Evolutionary conservation across 2,797 vertebrate species (phyloP).

Genomic region (Pangasius mekongensis): DNA sequence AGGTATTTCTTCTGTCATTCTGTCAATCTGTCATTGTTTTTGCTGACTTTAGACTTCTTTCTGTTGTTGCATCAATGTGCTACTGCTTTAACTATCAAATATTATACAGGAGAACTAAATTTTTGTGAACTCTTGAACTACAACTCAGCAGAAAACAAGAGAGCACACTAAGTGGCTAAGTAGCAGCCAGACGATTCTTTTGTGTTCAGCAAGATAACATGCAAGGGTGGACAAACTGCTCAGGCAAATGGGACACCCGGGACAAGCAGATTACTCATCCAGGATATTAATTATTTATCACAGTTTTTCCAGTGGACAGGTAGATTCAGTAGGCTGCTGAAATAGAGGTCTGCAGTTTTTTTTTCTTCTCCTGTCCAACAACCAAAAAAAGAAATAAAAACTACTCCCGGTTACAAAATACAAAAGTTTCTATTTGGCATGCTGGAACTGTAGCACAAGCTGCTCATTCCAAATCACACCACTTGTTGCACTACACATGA

Average conservation of each 20-base stretch:
- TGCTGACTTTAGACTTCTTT: neutral
- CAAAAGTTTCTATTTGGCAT: neutral
- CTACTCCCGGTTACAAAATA: neutral
- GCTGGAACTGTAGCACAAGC: neutral
- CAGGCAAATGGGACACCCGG: neutral
- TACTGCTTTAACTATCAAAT: neutral
- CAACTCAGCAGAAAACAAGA: neutral
- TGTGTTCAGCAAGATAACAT: neutral
- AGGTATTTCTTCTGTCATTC: neutral
- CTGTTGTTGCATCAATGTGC: neutral
- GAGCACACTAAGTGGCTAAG: neutral
- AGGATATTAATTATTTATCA: neutral
- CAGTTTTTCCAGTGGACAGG: neutral
- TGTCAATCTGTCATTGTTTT: neutral
- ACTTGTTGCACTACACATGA: neutral
- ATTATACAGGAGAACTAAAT: neutral
- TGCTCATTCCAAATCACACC: neutral
- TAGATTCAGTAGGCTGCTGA: neutral
- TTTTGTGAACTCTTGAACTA: neutral
- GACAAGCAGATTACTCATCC: neutral
- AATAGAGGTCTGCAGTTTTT: neutral
- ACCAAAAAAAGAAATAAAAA: neutral
- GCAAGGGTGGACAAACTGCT: neutral
- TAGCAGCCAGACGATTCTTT: neutral
- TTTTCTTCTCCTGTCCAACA: neutral